Evolutionary conservation across 2,113 vertebrate species (phyloP).

Genomic region (Gallinago media): DNA sequence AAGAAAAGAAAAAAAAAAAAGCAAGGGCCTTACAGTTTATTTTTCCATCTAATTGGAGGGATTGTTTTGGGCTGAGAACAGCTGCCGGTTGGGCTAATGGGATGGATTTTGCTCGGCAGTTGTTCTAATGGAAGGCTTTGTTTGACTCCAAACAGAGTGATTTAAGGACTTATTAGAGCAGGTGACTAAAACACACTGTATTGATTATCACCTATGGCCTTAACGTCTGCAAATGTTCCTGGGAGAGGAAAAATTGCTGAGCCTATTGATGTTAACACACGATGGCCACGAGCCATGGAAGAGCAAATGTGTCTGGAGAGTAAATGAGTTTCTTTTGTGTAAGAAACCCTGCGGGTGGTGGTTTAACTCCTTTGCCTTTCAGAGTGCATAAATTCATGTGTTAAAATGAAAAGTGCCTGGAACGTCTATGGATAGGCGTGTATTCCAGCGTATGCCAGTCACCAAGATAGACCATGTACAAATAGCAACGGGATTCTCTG

Average conservation of each 20-base stretch:
- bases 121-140: background rate
- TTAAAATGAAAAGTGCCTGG: background rate
- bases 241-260: background rate
- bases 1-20: background rate
- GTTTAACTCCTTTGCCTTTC: background rate
- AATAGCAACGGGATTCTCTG: slow-evolving; percentile 46
- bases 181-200: background rate
- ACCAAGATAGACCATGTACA: slow-evolving; percentile 74
- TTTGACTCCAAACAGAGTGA: background rate
- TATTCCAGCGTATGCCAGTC: slow-evolving; percentile 75
- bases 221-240: background rate
- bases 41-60: background rate
- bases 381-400: background rate
- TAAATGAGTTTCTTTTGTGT: background rate
- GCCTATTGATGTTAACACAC: background rate
- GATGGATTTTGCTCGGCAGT: background rate
- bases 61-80: background rate
- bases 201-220: background rate
- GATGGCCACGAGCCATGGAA: background rate
- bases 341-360: background rate
- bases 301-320: background rate
- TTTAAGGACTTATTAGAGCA: background rate
- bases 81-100: background rate
- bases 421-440: background rate
- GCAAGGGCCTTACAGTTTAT: background rate